These are phyloP conservation scores for Rhamnusium bicolor DNA, from an alignment of 2,888 invertebrate species.

Conservation along the genomic window DNA sequence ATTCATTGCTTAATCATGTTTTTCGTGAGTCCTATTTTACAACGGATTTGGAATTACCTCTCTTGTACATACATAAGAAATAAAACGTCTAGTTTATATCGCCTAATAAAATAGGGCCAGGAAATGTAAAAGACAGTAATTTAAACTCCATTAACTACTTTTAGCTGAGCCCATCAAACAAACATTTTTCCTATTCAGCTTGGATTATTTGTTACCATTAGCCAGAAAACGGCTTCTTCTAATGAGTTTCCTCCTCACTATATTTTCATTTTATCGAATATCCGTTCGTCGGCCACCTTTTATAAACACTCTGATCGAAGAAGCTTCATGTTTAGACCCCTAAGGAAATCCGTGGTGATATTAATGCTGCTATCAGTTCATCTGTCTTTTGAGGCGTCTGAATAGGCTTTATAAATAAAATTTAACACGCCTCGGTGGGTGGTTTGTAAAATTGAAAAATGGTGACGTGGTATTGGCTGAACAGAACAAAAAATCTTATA, in stretches of 20 bases:
- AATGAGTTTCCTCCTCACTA: slow-evolving; percentile 27
- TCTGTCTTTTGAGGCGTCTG: slow-evolving; percentile 15
- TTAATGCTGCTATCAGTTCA: slow-evolving; percentile 26
- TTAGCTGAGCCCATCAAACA: slow-evolving; percentile 15
- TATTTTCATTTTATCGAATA: slow-evolving; percentile 29
- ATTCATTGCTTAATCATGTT: too few relatives aligned
- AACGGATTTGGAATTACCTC: too few relatives aligned
- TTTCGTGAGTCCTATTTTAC: too few relatives aligned
- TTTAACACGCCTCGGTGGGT: neutral
- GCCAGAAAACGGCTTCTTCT: neutral
- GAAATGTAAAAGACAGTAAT: neutral
- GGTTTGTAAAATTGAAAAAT: neutral
- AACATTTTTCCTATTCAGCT: slow-evolving; percentile 18
- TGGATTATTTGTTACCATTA: slow-evolving; percentile 28
- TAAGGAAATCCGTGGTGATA: slow-evolving; percentile 22
- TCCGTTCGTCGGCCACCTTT: slow-evolving; percentile 20
- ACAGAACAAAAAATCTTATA: too few relatives aligned
- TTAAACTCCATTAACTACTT: slow-evolving; percentile 4
- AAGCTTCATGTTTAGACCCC: slow-evolving; percentile 10
- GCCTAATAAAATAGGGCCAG: neutral
- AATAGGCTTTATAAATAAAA: slow-evolving; percentile 23
- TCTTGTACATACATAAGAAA: too few relatives aligned
- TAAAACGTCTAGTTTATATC: neutral
- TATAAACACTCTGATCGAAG: slow-evolving; percentile 17
- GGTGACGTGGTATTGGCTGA: too few relatives aligned